Base-by-base conservation (phyloP, 2,888 invertebrate species). In the Macaria notata region DNA sequence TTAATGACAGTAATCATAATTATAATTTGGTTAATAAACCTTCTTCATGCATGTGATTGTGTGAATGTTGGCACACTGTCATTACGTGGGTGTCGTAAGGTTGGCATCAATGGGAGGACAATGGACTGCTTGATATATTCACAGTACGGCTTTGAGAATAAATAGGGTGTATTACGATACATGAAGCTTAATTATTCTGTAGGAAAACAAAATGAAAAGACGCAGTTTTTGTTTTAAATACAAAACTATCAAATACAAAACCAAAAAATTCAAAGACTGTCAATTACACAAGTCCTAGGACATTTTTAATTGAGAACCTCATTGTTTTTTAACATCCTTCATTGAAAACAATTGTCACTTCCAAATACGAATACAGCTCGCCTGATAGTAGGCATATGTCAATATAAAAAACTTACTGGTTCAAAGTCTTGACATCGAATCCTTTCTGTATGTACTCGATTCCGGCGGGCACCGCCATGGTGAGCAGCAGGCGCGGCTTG, bases 391-490 rank as follows among this genome's bases (percentile, higher is more conserved):
- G n/a, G n/a, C n/a, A n/a, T n/a, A n/a, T n/a, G n/a, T n/a, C n/a
- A n/a, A n/a, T n/a, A n/a, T 19, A 19, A 19, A 19, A 19, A 19
- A 19, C 93, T 91, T 76, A 96, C 94, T 95, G 95, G 81, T 97
- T 96, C 56, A 98, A 87, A 70, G 95, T 95, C 61, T 95, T 95
- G 56, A 98, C 93, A 73, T 98, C 98, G 79, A 97, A 98, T 63
- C 98, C 98, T 79, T 98, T 97, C 77, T 97, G 95, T 67, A 98
- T 96, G 77, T 98, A 97, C 79, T 98, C 97, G 68, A 97, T 95
- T 30, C 98, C 98, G 2, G 98, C 98, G 0, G 98, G 98, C 36
- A 98, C 97, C 8, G 98, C 98, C 95, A 98, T 97, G 4, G 98
- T 97, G 19, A 98, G 88, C 51, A 98, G 88, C 38, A 98, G 92